phyloP scores from a whole-genome alignment of 1,140 invertebrate species.

The Heliconius congener region DNA sequence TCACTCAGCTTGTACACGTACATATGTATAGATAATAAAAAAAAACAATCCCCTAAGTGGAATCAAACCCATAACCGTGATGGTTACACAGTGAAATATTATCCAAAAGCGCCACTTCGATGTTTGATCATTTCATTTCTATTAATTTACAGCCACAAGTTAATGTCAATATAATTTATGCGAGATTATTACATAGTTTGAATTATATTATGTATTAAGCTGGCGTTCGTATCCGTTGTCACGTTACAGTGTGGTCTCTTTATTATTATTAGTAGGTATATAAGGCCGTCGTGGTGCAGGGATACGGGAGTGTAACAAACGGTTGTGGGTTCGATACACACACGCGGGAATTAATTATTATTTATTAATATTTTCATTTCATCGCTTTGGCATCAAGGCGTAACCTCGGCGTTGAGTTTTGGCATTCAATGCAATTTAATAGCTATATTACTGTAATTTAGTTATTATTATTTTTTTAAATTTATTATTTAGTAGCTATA shows the following conservation, averaged over 20 bases:
- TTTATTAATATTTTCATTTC: too few species aligned
- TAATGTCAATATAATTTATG: slow-evolving; percentile 27
- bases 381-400: too few species aligned
- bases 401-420: too few species aligned
- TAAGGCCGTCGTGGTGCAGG: too few species aligned
- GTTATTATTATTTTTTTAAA: too few species aligned
- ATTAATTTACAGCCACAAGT: not conserved
- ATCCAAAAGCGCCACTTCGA: not conserved
- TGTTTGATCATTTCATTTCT: not conserved
- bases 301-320: too few species aligned
- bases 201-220: slow-evolving; percentile 19
- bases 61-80: not conserved
- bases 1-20: too few species aligned
- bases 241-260: slow-evolving; percentile 7
- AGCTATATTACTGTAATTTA: too few species aligned
- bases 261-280: not conserved
- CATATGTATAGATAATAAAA: too few species aligned
- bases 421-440: too few species aligned
- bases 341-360: too few species aligned
- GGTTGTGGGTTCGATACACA: too few species aligned
- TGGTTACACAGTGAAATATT: not conserved
- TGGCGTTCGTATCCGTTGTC: slow-evolving; percentile 11
- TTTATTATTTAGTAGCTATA: not conserved
- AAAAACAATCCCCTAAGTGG: not conserved
- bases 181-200: slow-evolving; percentile 24